Conservation (phyloP, 2,113 vertebrate species). For the Mandrillus leucophaeus region DNA sequence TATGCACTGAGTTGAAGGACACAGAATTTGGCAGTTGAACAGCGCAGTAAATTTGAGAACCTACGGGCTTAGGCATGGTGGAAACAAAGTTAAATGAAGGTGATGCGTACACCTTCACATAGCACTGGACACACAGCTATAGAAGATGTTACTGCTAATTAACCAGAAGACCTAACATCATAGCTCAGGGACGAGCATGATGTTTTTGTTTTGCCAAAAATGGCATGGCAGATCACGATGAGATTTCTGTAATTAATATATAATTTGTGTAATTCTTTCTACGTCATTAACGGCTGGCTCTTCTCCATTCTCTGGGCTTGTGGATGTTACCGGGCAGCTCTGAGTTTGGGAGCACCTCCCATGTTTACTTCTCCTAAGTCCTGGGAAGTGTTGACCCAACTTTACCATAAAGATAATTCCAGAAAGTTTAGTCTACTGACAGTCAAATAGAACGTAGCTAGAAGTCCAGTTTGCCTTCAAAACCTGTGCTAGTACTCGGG, state of each 20-base stretch:
- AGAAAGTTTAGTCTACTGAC: neutral
- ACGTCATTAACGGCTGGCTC: fast-evolving
- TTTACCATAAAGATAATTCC: neutral
- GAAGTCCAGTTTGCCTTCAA: neutral
- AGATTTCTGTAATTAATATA: neutral
- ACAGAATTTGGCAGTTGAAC: fast-evolving
- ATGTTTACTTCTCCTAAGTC: neutral
- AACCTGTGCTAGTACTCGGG: neutral
- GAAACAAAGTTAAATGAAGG: neutral
- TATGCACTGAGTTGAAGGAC: neutral
- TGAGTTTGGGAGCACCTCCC: neutral
- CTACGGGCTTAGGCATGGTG: fast-evolving
- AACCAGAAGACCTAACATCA: neutral
- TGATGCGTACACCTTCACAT: neutral
- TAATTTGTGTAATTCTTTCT: neutral
- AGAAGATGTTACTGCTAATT: neutral
- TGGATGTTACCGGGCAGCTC: neutral
- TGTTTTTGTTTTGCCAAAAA: neutral
- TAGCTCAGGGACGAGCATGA: neutral
- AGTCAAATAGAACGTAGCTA: neutral
- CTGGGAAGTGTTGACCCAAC: neutral
- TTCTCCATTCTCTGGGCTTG: neutral
- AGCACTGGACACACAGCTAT: neutral
- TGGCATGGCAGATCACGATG: neutral
- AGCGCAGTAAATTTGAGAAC: neutral